These are phyloP conservation scores for Ormyrus labotus DNA, from an alignment of 2,888 invertebrate species.

Conservation along the genomic window DNA sequence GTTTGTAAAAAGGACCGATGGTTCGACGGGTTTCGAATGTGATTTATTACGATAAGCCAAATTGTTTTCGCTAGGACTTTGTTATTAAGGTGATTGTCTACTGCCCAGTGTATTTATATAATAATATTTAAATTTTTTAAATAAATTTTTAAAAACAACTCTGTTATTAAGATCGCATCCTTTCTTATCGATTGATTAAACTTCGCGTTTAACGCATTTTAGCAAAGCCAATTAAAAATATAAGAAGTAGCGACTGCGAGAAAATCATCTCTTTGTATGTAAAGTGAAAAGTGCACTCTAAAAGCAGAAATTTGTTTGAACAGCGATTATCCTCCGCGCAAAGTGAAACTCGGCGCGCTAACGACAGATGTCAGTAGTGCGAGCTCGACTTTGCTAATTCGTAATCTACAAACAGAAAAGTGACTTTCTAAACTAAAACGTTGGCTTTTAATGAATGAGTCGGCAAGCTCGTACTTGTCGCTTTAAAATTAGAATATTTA, in stretches of 20 bases:
- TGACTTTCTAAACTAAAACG: conserved; percentile 2
- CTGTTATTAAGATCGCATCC: not conserved
- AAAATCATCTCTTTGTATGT: not conserved
- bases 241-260: too few species aligned
- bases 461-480: too few species aligned
- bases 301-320: not conserved
- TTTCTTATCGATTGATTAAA: not conserved
- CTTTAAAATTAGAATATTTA: too few species aligned
- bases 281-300: not conserved
- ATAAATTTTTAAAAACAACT: conserved; percentile 22
- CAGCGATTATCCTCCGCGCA: conserved; percentile 6
- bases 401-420: conserved; percentile 1
- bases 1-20: conserved; percentile 19
- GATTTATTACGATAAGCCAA: conserved; percentile 42
- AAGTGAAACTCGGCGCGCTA: not conserved
- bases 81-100: conserved; percentile 47
- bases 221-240: not conserved
- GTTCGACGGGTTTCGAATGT: conserved; percentile 47
- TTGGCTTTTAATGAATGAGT: not conserved
- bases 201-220: not conserved
- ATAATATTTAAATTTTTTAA: conserved; percentile 35
- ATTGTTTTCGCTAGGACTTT: conserved; percentile 32
- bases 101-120: conserved; percentile 46
- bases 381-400: not conserved
- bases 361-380: conserved; percentile 40